Conservation (phyloP, 2,113 vertebrate species). For the Campylorhamphus procurvoides region DNA sequence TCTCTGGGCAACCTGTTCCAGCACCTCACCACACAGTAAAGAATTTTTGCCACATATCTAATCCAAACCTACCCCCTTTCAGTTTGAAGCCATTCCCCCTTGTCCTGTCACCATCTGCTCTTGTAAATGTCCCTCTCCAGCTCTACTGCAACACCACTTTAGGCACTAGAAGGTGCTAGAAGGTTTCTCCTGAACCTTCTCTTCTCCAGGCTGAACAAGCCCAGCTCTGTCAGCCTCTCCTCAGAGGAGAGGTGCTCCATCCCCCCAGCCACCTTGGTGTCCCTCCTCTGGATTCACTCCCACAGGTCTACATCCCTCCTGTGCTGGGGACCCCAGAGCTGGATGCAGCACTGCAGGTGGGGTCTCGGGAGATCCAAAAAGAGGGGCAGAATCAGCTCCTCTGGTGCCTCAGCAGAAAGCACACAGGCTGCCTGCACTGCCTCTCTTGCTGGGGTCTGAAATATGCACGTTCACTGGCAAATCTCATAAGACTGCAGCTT, state of each 20-base stretch:
- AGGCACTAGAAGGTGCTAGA: neutral
- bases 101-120: neutral
- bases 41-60: neutral
- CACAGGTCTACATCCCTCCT: neutral
- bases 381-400: neutral
- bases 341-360: neutral
- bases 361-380: neutral
- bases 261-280: neutral
- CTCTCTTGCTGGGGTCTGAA: neutral
- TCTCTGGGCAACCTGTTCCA: neutral
- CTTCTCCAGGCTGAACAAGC: neutral
- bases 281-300: neutral
- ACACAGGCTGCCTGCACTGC: neutral
- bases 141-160: neutral
- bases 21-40: neutral
- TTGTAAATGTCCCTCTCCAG: neutral
- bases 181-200: neutral
- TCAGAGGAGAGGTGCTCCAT: neutral
- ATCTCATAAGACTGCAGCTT: neutral
- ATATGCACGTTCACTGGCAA: accelerated
- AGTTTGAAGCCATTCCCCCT: neutral
- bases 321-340: neutral
- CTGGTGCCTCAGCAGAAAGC: neutral
- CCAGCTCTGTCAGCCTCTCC: neutral
- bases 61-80: neutral